Evolutionary conservation across 2,113 vertebrate genomes (phyloP), one percentile per base, ranked within the genome.

Genomic region (Eonycteris spelaea): DNA sequence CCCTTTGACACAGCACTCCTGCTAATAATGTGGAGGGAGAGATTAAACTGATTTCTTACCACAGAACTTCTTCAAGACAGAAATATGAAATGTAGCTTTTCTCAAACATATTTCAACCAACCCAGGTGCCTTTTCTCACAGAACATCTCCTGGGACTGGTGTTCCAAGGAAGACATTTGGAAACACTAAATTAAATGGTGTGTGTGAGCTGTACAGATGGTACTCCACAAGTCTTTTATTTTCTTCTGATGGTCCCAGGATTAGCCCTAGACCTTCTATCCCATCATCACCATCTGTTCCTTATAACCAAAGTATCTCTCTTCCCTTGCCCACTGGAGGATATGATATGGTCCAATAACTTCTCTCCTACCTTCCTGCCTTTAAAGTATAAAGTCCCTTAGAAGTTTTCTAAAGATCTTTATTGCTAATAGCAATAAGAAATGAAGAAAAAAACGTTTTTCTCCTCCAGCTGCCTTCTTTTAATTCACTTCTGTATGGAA

Each of bases 101-200:
- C n/a, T 18, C 79, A 90, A 73, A 95, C 40, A 33, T 68, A 65
- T 68, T 95, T 88, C 91, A 83, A 77, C 38, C 43, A 88, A 77
- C 38, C 43, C 43, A 68, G 55, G 67, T 40, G 24, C 38, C 79
- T 93, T 74, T 86, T 79, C 70, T 85, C 79, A 35, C 30, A 51
- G 78, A 94, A 73, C 55, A 67, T 67, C 73, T 92, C 40, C 90
- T 68, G 79, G 90, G 57, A 90, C 85, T 65, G 51, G 57, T 38
- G 22, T 61, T 80, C 57, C 79, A 90, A 75, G 71, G 79, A 85
- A 95, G 93, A 92, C 93, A 90, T 96, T 96, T 95, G 85, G 85
- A 93, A 95, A 80, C 73, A 67, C 71, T 89, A 71, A 95, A 79
- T 92, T 59, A 90, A 65, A 74, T 57, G 33, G 0, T 86, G 90